A percentile compares a stretch with the other conserved stretches of the same genome.
These are phyloP conservation scores for Rhyacophila evoluta DNA, from an alignment of 2,888 invertebrate genomes.

Conservation along the genomic window DNA sequence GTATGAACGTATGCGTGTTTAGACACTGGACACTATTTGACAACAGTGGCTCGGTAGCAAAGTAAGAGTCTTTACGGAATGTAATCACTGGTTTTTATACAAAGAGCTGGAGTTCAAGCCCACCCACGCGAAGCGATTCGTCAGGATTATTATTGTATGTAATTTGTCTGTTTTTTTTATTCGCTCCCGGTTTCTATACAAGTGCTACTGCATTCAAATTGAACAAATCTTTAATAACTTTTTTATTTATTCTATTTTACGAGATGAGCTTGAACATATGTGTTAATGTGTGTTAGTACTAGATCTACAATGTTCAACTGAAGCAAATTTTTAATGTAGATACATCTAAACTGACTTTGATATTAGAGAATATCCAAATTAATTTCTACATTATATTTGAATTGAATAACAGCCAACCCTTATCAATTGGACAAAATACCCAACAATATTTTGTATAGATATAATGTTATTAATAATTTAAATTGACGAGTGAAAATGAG, in stretches of 20 bases:
- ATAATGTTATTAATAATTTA: no score
- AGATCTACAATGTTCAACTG: neutral
- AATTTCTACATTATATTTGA: no score
- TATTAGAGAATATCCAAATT: no score
- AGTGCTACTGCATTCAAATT: slow-evolving; percentile 15
- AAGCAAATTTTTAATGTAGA: neutral
- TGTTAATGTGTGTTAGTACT: neutral
- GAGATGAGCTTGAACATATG: neutral
- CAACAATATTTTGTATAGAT: no score
- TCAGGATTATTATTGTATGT: slow-evolving; percentile 40
- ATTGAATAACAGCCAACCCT: no score
- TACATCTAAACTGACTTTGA: no score
- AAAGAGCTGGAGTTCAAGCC: slow-evolving; percentile 27
- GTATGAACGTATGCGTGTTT: neutral
- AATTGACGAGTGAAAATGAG: no score
- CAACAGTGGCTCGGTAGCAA: slow-evolving; percentile 23
- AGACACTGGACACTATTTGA: slow-evolving; percentile 10
- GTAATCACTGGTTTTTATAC: slow-evolving; percentile 17
- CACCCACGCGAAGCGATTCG: slow-evolving; percentile 41
- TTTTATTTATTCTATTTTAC: neutral
- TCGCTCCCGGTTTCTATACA: slow-evolving; percentile 20
- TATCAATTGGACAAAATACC: no score
- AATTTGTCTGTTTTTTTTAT: slow-evolving; percentile 40
- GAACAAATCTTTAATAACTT: slow-evolving; percentile 7
- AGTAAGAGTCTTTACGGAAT: slow-evolving; percentile 11